Evolutionary conservation across 2,113 vertebrate genomes (phyloP), one percentile per base, ranked within the genome.

Genomic region (Polyodon spathula): DNA sequence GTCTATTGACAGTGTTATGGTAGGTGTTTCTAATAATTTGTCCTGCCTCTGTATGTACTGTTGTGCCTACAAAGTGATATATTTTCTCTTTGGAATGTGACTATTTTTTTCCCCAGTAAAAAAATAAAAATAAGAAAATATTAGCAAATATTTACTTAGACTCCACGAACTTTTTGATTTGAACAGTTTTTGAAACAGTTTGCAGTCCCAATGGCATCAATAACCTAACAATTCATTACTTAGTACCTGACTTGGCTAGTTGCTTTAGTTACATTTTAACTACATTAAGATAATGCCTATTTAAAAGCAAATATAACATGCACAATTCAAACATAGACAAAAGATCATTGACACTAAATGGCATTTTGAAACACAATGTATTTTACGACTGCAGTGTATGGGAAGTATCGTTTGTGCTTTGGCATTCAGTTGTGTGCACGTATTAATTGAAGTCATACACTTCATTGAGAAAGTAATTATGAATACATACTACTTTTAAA

Each of bases 341-440:
- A 71, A 70, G 84, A 86, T 73, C 80, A 84, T 69, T 85, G 83
- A 83, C 81, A 77, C 71, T 73, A 8, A 54, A 52, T 40, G 60
- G 41, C 43, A 61, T 85, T 85, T 74, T 83, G 83, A 84, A 87
- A 81, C 64, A 38, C 44, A 37, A 58, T 41, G 59, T 52, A 61
- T 63, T 66, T 59, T 6, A 50, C 58, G 64, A 66, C 69, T 65
- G 56, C 58, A 17, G 59, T 52, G 8, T n/a, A 60, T 9, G 40
- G 38, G n/a, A 44, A 46, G 51, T 7, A 59, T n/a, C 4, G 5
- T 50, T 14, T 50, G 6, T 50, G 12, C 5, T 50, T 4, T 10
- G 48, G 2, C 48, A 12, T n/a, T 6, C 12, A 6, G 15, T 50
- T 50, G 48, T 6, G 14, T 50, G 48, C 9, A 27, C 1, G 27